phyloP scores from a whole-genome alignment of 2,888 invertebrate species.

The Trissolcus japonicus region DNA sequence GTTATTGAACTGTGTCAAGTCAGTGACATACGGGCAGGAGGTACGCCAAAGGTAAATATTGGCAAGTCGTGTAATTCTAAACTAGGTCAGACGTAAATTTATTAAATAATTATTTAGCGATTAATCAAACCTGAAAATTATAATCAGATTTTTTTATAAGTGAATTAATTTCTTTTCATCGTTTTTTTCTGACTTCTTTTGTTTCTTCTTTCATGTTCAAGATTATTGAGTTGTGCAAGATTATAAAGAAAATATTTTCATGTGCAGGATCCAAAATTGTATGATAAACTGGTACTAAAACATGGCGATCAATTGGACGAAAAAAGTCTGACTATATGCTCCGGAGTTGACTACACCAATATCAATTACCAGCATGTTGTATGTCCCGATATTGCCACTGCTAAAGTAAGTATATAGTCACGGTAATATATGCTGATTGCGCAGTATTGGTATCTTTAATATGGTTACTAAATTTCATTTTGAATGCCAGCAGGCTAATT shows the following conservation, averaged over 20 bases:
- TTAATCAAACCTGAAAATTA: slow-evolving; percentile 8
- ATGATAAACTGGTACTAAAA: slow-evolving; percentile 85
- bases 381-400: slow-evolving; percentile 93
- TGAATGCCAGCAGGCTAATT: too few species aligned
- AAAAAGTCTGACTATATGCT: slow-evolving; percentile 96
- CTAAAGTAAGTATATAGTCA: slow-evolving; percentile 83
- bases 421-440: neutral
- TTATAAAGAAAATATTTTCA: neutral
- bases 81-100: slow-evolving; percentile 23
- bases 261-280: slow-evolving; percentile 87
- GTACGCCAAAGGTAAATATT: slow-evolving; percentile 88
- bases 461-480: too few species aligned
- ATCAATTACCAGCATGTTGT: slow-evolving; percentile 98
- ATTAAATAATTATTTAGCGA: slow-evolving; percentile 11
- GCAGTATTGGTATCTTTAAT: too few species aligned
- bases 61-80: slow-evolving; percentile 25
- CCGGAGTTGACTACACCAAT: slow-evolving; percentile 98
- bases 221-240: too few species aligned
- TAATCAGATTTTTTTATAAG: too few species aligned
- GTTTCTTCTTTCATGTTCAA: too few species aligned
- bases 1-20: slow-evolving; percentile 99
- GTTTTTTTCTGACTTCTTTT: too few species aligned
- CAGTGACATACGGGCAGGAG: slow-evolving; percentile 95
- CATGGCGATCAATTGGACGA: slow-evolving; percentile 91
- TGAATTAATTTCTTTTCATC: too few species aligned